A percentile compares a stretch with the other conserved stretches of the same genome.
phyloP scores from a whole-genome alignment of 2,113 vertebrate genomes.

The Archocentrus centrarchus region DNA sequence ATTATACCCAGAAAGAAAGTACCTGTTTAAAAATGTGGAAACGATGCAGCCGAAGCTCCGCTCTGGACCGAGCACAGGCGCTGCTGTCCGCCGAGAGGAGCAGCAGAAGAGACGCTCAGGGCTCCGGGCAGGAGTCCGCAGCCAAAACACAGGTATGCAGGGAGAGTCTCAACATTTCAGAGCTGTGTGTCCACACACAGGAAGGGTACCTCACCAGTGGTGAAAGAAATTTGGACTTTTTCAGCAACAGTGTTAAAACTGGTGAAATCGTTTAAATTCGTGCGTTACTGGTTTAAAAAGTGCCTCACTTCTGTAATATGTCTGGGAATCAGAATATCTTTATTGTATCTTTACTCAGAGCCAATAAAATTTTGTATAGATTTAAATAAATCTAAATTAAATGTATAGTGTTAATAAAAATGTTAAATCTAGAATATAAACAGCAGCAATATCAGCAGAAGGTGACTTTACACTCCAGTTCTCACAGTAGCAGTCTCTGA shows the following conservation, averaged over 20 bases:
- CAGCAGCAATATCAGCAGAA: no score
- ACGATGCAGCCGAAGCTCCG: constrained; percentile 66
- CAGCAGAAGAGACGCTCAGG: not conserved
- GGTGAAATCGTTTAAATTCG: not conserved
- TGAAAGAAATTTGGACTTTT: not conserved
- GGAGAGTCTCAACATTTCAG: not conserved
- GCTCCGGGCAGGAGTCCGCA: not conserved
- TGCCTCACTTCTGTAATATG: no score
- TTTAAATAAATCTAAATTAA: not conserved
- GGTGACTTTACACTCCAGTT: not conserved
- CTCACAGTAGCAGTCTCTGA: not conserved
- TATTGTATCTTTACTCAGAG: not conserved
- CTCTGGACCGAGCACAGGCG: constrained; percentile 78
- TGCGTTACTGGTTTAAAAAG: not conserved
- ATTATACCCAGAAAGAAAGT: not conserved
- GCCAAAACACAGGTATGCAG: not conserved
- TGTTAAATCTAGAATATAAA: no score
- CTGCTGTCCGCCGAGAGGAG: constrained; percentile 71
- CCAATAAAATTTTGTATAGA: not conserved
- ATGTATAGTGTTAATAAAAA: no score
- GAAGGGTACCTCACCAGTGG: not conserved
- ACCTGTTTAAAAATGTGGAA: constrained; percentile 71
- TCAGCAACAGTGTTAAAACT: not conserved
- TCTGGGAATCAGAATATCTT: not conserved
- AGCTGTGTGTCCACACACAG: not conserved